These are phyloP conservation scores for Orgyia antiqua DNA, from an alignment of 2,888 invertebrate genomes.

Conservation along the genomic window DNA sequence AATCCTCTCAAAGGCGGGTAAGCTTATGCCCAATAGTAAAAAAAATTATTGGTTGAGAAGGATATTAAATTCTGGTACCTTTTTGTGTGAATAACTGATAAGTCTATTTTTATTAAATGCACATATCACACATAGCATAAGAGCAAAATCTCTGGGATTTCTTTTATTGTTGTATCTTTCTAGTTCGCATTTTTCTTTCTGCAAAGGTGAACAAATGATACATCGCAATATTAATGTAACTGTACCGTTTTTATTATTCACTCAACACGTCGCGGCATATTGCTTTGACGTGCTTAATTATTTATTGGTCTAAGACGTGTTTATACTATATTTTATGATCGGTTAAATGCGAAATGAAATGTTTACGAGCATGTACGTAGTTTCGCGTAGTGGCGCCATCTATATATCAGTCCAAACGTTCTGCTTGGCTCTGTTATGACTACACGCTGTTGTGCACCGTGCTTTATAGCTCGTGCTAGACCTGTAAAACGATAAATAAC, in stretches of 20 bases:
- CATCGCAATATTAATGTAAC: slow-evolving; percentile 19
- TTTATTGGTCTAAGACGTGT: slow-evolving; percentile 41
- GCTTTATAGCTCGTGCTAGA: slow-evolving; percentile 35
- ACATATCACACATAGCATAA: too few species aligned
- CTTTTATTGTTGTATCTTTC: too few species aligned
- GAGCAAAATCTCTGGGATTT: too few species aligned
- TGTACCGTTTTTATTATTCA: slow-evolving; percentile 26
- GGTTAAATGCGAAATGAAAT: slow-evolving; percentile 50
- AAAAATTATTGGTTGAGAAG: too few species aligned
- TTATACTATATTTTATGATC: slow-evolving; percentile 53
- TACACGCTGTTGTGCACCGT: slow-evolving; percentile 25
- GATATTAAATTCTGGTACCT: too few species aligned
- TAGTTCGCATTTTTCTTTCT: too few species aligned
- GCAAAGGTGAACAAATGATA: too few species aligned
- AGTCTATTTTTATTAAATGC: too few species aligned
- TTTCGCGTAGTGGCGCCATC: slow-evolving; percentile 45
- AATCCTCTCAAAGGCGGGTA: too few species aligned
- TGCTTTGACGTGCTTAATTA: slow-evolving; percentile 34
- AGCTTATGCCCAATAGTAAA: too few species aligned
- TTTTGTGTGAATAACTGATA: too few species aligned
- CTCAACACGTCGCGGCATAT: slow-evolving; percentile 30
- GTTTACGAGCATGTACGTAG: slow-evolving; percentile 50
- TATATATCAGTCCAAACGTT: slow-evolving; percentile 35
- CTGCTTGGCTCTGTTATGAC: slow-evolving; percentile 31
- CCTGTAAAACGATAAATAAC: slow-evolving; percentile 35